Base-by-base conservation (phyloP, 2,113 vertebrate species). In the Hystrix cristata region DNA sequence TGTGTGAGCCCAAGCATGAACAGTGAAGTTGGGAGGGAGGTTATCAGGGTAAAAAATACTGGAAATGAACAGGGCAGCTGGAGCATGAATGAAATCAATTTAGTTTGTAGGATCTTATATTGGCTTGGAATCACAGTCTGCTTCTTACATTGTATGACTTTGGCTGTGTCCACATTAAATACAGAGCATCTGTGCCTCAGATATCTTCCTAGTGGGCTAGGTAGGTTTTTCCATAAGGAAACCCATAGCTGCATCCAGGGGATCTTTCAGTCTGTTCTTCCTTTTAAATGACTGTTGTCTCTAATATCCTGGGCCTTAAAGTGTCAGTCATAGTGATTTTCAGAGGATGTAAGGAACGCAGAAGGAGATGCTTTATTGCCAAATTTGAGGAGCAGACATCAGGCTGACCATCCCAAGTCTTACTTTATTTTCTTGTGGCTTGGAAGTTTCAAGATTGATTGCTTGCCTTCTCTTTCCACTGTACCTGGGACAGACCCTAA, bases 1-100 rank as follows among this genome's bases (percentile, higher is more conserved):
- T 92, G 51, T 55, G 57, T 95, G 92, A 98, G 38, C 43, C 78
- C 92, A 91, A 89, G 92, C 88, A 76, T 95, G 88, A 96, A 94
- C 38, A 94, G 80, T 71, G 55, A 84, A 80, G 94, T 83, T 31
- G 87, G 69, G 81, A 94, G 64, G 74, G 79, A 95, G 78, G 43
- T 95, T 96, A 94, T 96, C 95, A 91, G 69, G 64, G 85, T 74
- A 95, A 94, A 96, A 89, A 87, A 46, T 0, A 0, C 29, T 65
- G 25, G 31, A 90, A 96, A 92, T 76, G 51, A 97, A 76, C 67
- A 76, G 60, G 60, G 65, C 31, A 95, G 62, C 62, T 96, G 78
- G 88, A 87, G 82, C 92, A 91, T 94, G 92, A 91, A 83, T 82
- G 23, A 82, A 88, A 48, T 86, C 43, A 83, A 31, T 95, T 97